Conservation (phyloP, 2,113 vertebrate species). For the Furnarius figulus region DNA sequence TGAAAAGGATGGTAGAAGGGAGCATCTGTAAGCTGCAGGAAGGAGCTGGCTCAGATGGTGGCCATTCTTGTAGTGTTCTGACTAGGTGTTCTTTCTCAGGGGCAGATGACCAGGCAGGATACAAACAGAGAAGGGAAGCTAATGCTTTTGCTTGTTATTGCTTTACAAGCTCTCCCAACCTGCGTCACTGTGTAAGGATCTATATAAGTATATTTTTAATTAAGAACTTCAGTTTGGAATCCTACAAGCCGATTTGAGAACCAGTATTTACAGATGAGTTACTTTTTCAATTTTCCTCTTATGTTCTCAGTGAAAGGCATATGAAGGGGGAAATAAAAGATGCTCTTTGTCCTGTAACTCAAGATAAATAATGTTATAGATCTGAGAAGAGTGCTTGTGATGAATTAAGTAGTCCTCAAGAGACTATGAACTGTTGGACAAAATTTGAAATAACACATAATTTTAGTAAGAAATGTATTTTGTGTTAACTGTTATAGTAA, state of each 20-base stretch:
- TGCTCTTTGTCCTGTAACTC: neutral
- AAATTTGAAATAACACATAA: neutral
- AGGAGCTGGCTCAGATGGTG: neutral
- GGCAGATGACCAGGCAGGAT: neutral
- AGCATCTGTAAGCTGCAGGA: neutral
- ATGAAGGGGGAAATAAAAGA: neutral
- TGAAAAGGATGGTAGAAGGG: neutral
- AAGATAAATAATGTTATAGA: neutral
- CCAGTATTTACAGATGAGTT: neutral
- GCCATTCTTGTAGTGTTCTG: accelerated
- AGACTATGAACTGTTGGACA: neutral
- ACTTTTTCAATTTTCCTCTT: constrained; percentile 5
- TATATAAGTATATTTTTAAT: neutral
- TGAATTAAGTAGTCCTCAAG: neutral
- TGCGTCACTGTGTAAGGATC: neutral
- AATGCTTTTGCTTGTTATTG: neutral
- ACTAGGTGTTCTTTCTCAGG: neutral
- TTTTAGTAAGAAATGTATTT: neutral
- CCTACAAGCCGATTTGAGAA: constrained; percentile 19
- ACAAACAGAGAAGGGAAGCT: neutral
- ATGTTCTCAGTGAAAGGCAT: neutral
- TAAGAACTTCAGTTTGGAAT: constrained; percentile 29
- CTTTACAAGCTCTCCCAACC: neutral
- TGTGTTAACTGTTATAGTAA: neutral
- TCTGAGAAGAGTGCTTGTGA: neutral